Conservation (phyloP, 23 tunicate species). For the Clavelina lepadiformis region DNA sequence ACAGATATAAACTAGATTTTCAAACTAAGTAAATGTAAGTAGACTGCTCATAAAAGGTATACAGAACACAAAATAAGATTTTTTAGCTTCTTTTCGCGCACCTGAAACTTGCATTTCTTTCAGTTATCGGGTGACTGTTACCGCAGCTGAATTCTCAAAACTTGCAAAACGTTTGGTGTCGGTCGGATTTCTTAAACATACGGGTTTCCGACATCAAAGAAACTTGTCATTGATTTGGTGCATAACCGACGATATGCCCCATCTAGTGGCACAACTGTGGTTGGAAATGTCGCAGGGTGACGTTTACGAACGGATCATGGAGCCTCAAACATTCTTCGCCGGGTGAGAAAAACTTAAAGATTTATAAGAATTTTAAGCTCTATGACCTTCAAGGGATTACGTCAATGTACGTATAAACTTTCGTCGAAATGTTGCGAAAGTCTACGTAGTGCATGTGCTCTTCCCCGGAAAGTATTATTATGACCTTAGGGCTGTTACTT, state of each 20-base stretch:
- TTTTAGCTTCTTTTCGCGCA: too few species aligned
- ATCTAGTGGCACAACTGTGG: slow-evolving; percentile 13
- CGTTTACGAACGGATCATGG: slow-evolving; percentile 4
- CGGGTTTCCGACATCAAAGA: not conserved
- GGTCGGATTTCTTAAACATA: not conserved
- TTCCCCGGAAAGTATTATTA: too few species aligned
- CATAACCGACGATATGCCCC: slow-evolving; percentile 8
- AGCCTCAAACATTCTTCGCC: not conserved
- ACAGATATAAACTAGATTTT: too few species aligned
- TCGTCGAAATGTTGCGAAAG: too few species aligned
- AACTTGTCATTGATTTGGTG: slow-evolving; percentile 10
- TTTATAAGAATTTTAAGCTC: not conserved
- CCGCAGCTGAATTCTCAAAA: not conserved
- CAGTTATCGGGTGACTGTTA: too few species aligned
- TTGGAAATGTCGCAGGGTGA: slow-evolving; percentile 13
- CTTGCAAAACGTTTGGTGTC: not conserved
- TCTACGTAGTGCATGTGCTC: too few species aligned
- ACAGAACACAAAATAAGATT: too few species aligned
- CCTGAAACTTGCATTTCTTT: too few species aligned
- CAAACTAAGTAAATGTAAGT: too few species aligned
- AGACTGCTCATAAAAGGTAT: too few species aligned
- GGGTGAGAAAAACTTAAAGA: slow-evolving; percentile 2
- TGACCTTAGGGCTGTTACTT: too few species aligned
- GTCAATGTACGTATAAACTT: too few species aligned
- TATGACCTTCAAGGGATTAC: not conserved